Conservation (phyloP, 2,113 vertebrate genomes). For the Conger conger region DNA sequence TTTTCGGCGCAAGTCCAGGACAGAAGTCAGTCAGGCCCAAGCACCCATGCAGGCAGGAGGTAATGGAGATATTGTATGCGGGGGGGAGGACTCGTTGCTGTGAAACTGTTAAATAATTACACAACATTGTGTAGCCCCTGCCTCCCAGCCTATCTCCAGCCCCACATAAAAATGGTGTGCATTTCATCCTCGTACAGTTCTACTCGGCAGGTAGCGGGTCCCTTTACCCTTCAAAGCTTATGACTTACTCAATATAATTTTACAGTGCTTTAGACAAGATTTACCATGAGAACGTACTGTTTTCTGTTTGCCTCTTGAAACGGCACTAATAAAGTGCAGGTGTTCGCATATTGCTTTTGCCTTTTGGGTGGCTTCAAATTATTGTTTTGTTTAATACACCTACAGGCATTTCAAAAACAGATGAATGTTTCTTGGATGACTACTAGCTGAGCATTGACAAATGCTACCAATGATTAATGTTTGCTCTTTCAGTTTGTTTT, state of each 20-base stretch:
- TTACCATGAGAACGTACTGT: neutral
- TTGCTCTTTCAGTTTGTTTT: neutral
- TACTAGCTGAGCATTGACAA: neutral
- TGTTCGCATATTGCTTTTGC: too few relatives aligned
- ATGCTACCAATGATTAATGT: neutral
- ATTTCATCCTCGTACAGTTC: neutral
- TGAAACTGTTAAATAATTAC: slow-evolving; percentile 3
- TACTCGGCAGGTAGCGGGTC: neutral
- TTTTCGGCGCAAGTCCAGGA: neutral
- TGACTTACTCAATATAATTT: neutral
- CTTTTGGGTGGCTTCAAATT: neutral
- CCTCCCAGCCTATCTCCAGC: neutral
- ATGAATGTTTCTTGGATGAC: neutral
- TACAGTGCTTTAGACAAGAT: too few relatives aligned
- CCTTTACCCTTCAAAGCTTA: neutral
- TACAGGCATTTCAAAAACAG: neutral
- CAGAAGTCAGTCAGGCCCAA: neutral
- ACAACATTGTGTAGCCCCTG: neutral
- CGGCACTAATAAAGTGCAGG: neutral
- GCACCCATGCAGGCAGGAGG: neutral
- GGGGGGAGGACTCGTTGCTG: neutral
- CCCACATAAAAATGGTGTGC: neutral
- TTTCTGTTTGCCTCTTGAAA: neutral
- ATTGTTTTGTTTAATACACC: neutral
- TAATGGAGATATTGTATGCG: neutral